Percentiles rank a stretch among this genome's conserved stretches.
Evolutionary conservation across 2,888 invertebrate genomes (phyloP).

Genomic region (Diadegma fenestrale): DNA sequence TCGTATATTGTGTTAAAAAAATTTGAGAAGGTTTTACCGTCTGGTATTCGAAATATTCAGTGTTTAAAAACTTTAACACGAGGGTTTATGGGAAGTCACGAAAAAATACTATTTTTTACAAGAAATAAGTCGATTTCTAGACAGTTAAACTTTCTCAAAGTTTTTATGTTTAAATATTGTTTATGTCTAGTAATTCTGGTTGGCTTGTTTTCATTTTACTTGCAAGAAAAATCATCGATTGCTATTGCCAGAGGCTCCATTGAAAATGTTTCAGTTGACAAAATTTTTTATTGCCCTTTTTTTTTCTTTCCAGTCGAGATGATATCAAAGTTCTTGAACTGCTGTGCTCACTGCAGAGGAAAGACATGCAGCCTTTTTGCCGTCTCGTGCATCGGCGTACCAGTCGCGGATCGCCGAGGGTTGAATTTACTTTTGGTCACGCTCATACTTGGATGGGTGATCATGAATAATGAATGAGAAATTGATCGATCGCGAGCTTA

Average conservation of each 20-base stretch:
- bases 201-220: background rate
- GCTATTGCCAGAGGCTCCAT: too few species aligned
- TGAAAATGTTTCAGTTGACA: too few species aligned
- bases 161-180: too few species aligned
- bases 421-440: constrained; percentile 37
- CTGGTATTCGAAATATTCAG: too few species aligned
- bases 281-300: background rate
- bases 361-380: background rate
- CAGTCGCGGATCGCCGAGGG: constrained; percentile 17
- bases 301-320: background rate
- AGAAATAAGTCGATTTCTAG: too few species aligned
- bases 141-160: too few species aligned
- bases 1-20: too few species aligned
- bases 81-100: too few species aligned
- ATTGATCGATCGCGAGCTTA: constrained; percentile 41
- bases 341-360: background rate
- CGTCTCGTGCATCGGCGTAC: constrained; percentile 20
- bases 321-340: background rate
- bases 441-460: constrained; percentile 13
- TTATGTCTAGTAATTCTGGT: background rate
- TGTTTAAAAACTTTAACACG: too few species aligned
- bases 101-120: too few species aligned
- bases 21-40: too few species aligned
- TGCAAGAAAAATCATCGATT: too few species aligned
- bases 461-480: constrained; percentile 50